Conservation (phyloP, 2,888 invertebrate genomes). For the Neocrepidodera transversa region DNA sequence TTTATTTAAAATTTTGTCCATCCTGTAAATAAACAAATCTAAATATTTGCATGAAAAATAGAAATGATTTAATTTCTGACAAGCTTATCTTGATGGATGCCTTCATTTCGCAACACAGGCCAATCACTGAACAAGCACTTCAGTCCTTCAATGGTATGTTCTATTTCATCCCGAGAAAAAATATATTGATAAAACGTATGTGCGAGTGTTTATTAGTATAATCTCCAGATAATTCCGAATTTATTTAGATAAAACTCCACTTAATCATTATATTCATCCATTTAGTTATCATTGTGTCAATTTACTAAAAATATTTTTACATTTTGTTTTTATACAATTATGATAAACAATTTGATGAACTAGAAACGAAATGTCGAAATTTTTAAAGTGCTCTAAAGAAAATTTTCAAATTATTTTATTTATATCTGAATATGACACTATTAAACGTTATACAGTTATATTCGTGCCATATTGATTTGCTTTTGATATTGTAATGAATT, state of each 20-base stretch:
- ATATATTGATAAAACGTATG: background rate
- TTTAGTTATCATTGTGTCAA: background rate
- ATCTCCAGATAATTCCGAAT: background rate
- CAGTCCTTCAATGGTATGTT: background rate
- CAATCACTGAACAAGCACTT: conserved; percentile 10
- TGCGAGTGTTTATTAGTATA: conserved; percentile 2
- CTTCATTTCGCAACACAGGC: background rate
- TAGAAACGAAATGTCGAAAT: no score
- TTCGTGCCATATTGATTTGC: no score
- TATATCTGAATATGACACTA: no score
- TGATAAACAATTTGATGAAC: no score
- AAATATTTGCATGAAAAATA: conserved; percentile 20
- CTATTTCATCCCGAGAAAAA: background rate
- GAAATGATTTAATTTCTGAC: conserved; percentile 21
- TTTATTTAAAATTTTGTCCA: no score
- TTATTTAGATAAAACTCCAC: conserved; percentile 1
- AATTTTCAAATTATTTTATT: no score
- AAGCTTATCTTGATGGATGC: conserved; percentile 15
- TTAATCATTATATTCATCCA: background rate
- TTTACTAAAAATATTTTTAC: conserved; percentile 3
- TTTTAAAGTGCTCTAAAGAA: no score
- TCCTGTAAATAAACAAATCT: background rate
- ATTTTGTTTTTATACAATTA: background rate
- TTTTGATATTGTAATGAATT: no score
- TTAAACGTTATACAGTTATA: no score